A percentile compares a stretch with the other conserved stretches of the same genome.
Conservation (phyloP, 1,140 invertebrate genomes). For the Philotrypesis tridentata region DNA sequence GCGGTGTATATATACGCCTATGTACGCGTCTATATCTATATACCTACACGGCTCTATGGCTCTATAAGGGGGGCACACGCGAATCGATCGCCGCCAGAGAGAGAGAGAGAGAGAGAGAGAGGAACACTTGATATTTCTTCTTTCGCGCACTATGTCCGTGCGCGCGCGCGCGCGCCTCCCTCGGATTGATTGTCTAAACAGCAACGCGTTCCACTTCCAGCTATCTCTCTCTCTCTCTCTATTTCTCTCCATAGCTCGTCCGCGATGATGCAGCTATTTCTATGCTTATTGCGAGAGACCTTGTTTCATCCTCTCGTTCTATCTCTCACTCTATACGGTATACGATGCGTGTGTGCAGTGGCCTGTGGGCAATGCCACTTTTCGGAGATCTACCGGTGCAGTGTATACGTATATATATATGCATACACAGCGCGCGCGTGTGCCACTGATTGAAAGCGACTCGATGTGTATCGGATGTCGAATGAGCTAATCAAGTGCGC, state of each 20-base stretch:
- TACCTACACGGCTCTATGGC: too few relatives aligned
- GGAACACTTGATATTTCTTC: slow-evolving; percentile 35
- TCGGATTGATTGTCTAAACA: slow-evolving; percentile 14
- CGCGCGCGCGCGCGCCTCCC: not conserved
- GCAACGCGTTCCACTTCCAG: not conserved
- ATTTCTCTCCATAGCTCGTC: not conserved
- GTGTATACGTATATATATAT: too few relatives aligned
- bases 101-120: too few relatives aligned
- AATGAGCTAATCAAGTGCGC: slow-evolving; percentile 4
- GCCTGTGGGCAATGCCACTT: not conserved
- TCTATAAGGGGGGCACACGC: too few relatives aligned
- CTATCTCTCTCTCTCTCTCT: not conserved
- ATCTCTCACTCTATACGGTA: too few relatives aligned
- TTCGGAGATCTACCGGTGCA: not conserved
- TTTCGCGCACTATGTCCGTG: not conserved
- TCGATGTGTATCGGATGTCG: not conserved
- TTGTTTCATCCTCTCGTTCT: too few relatives aligned
- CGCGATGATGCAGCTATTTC: not conserved
- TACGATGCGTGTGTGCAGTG: too few relatives aligned
- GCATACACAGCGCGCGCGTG: too few relatives aligned
- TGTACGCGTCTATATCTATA: too few relatives aligned
- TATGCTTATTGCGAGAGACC: not conserved
- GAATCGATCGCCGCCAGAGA: too few relatives aligned
- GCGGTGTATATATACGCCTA: too few relatives aligned
- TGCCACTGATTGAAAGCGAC: not conserved